Percentiles rank a stretch among this genome's conserved stretches.
These are phyloP conservation scores for Bostrychus sinensis DNA, from an alignment of 2,113 vertebrate species.

Conservation along the genomic window DNA sequence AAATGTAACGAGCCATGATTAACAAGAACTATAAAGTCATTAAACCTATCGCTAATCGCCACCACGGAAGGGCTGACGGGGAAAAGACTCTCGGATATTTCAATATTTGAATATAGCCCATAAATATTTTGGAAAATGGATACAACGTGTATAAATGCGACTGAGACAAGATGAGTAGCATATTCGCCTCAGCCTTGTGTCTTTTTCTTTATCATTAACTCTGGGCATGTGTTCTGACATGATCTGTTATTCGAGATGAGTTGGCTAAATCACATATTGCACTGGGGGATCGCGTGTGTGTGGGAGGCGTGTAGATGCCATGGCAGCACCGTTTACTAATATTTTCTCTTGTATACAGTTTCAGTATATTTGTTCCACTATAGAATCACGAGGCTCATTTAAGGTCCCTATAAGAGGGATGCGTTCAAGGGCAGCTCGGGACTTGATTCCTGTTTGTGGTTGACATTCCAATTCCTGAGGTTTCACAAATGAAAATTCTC, in stretches of 20 bases:
- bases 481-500: neutral
- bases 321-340: neutral
- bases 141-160: too few species aligned
- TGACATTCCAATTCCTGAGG: constrained; percentile 1
- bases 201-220: constrained; percentile 10
- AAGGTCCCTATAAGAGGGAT: neutral
- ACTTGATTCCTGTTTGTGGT: constrained; percentile 4
- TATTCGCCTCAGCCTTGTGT: neutral
- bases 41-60: neutral
- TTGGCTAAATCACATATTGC: constrained; percentile 25
- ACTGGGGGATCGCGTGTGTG: neutral
- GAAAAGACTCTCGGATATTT: too few species aligned
- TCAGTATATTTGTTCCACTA: neutral
- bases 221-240: constrained; percentile 46
- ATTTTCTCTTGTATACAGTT: neutral
- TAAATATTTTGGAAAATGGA: too few species aligned
- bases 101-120: too few species aligned
- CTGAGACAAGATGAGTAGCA: too few species aligned
- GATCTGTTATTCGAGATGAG: constrained; percentile 20
- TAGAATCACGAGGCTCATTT: neutral
- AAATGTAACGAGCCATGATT: neutral
- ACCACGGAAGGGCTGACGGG: too few species aligned
- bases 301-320: neutral
- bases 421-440: neutral
- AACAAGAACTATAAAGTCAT: neutral